Conservation (phyloP, 2,797 vertebrate genomes). For the Ciconia nigra region DNA sequence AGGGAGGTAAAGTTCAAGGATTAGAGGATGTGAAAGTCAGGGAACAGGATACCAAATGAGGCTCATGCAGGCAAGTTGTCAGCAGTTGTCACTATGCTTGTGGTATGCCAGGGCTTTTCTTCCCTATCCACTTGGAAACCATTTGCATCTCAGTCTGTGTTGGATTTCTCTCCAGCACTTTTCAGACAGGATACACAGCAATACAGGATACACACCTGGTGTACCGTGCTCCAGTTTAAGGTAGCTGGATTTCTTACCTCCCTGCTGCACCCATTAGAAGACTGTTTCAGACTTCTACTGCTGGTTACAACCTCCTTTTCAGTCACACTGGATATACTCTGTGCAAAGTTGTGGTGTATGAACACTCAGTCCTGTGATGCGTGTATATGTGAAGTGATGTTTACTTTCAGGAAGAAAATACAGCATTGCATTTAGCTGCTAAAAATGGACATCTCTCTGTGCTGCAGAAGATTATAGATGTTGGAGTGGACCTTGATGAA, state of each 20-base stretch:
- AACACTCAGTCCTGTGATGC: background rate
- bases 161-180: background rate
- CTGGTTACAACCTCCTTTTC: background rate
- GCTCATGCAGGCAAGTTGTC: background rate
- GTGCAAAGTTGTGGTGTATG: background rate
- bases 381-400: background rate
- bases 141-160: background rate
- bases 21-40: background rate
- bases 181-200: background rate
- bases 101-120: background rate
- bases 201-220: background rate
- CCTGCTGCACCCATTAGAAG: background rate
- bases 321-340: background rate
- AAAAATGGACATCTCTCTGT: constrained; percentile 78
- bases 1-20: background rate
- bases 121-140: background rate
- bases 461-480: constrained; percentile 80
- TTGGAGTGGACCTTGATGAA: constrained; percentile 77
- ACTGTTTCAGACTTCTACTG: background rate
- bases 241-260: background rate
- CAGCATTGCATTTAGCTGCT: constrained; percentile 84
- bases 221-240: background rate
- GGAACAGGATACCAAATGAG: background rate
- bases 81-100: background rate
- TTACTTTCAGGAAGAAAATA: constrained; percentile 81